A percentile compares a stretch with the other conserved stretches of the same genome.
phyloP scores from a whole-genome alignment of 2,888 invertebrate genomes.

The Phalera bucephala region DNA sequence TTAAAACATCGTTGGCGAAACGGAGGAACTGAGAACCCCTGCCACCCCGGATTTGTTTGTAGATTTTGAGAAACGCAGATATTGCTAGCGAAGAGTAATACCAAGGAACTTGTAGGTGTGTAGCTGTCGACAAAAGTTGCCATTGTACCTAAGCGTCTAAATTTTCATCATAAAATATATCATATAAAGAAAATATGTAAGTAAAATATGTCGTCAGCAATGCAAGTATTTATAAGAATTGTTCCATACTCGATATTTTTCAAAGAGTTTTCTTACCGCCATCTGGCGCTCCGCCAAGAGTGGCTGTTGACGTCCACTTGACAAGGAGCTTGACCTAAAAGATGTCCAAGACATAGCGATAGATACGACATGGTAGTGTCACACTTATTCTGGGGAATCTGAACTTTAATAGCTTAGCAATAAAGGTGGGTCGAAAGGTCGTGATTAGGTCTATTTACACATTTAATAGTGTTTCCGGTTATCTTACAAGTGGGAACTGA shows the following conservation, averaged over 20 bases:
- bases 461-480: too few relatives aligned
- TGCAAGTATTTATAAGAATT: conserved; percentile 36
- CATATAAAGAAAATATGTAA: too few relatives aligned
- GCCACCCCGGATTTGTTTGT: too few relatives aligned
- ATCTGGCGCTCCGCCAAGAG: conserved; percentile 65
- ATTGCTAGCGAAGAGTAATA: too few relatives aligned
- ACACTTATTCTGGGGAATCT: conserved; percentile 24
- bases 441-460: conserved; percentile 2
- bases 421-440: conserved; percentile 8
- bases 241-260: conserved; percentile 54
- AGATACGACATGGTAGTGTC: conserved; percentile 25
- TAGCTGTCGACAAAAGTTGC: too few relatives aligned
- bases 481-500: too few relatives aligned
- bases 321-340: conserved; percentile 72
- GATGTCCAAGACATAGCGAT: conserved; percentile 47
- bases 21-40: too few relatives aligned
- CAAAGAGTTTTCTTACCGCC: conserved; percentile 49
- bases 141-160: too few relatives aligned
- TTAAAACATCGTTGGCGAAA: too few relatives aligned
- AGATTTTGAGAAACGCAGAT: too few relatives aligned
- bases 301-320: conserved; percentile 65
- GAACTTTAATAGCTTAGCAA: conserved; percentile 18
- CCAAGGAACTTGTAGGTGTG: too few relatives aligned
- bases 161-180: too few relatives aligned
- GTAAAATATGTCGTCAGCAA: not conserved